phyloP scores from a whole-genome alignment of 2,113 vertebrate species.

The Eonycteris spelaea region DNA sequence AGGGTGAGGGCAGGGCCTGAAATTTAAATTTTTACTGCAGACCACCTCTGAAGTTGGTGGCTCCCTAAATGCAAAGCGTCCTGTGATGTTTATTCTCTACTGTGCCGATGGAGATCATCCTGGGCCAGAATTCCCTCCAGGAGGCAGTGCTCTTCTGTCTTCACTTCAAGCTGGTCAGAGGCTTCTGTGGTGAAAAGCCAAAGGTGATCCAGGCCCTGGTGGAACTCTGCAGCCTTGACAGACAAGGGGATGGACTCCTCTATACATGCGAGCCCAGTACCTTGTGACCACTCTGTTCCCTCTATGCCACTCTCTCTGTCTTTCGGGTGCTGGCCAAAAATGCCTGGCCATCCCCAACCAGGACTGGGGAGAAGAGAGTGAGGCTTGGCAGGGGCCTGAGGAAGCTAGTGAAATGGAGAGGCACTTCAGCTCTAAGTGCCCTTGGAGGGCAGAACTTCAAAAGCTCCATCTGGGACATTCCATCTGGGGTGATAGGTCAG shows the following conservation, averaged over 20 bases:
- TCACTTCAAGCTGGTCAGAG: neutral
- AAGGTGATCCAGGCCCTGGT: neutral
- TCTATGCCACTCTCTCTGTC: neutral
- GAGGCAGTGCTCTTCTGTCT: neutral
- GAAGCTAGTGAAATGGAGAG: neutral
- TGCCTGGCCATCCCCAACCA: neutral
- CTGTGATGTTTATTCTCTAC: neutral
- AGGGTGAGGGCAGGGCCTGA: neutral
- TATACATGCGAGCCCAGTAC: neutral
- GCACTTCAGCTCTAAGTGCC: neutral
- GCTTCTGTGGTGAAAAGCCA: neutral
- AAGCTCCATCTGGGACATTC: neutral
- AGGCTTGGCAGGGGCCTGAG: neutral
- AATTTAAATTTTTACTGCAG: neutral
- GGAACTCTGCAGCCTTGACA: neutral
- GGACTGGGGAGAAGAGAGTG: neutral
- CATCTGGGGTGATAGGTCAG: neutral
- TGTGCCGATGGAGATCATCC: neutral
- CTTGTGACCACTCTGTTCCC: neutral
- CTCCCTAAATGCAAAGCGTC: neutral
- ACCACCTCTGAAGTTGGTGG: neutral
- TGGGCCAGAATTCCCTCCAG: neutral
- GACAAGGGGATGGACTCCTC: neutral
- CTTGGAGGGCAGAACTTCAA: neutral
- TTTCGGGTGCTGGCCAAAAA: neutral